phyloP scores from a whole-genome alignment of 2,113 vertebrate genomes.

The Scolopax mira region DNA sequence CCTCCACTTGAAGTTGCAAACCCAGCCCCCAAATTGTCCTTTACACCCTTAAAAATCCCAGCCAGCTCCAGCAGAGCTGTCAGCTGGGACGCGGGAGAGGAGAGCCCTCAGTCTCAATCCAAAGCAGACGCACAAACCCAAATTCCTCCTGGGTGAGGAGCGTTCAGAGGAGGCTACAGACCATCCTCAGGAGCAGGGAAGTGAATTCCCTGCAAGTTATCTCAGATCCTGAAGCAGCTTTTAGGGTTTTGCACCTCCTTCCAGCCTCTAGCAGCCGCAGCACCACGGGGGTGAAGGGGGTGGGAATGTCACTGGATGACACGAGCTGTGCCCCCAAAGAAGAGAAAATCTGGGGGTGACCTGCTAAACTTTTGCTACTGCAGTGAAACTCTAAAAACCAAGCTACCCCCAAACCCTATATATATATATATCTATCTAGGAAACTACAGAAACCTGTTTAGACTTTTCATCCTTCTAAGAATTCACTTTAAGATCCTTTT shows the following conservation, averaged over 20 bases:
- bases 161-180: background rate
- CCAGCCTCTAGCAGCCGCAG: background rate
- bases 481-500: background rate
- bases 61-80: background rate
- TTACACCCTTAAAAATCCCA: background rate
- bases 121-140: rapidly evolving
- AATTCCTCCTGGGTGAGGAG: background rate
- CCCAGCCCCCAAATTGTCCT: background rate
- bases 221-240: background rate
- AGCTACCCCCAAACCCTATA: background rate
- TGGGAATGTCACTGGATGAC: rapidly evolving
- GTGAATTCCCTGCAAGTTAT: background rate
- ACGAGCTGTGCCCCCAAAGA: background rate
- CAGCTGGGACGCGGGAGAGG: background rate
- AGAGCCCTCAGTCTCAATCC: background rate
- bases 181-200: background rate
- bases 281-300: rapidly evolving
- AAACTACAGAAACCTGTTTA: background rate
- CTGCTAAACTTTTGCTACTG: background rate
- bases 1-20: background rate
- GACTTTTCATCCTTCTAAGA: background rate
- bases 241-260: background rate
- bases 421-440: too few relatives aligned
- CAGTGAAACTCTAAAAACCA: background rate
- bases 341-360: background rate